Conservation (phyloP, 2,888 invertebrate species). For the Panopea generosa region DNA sequence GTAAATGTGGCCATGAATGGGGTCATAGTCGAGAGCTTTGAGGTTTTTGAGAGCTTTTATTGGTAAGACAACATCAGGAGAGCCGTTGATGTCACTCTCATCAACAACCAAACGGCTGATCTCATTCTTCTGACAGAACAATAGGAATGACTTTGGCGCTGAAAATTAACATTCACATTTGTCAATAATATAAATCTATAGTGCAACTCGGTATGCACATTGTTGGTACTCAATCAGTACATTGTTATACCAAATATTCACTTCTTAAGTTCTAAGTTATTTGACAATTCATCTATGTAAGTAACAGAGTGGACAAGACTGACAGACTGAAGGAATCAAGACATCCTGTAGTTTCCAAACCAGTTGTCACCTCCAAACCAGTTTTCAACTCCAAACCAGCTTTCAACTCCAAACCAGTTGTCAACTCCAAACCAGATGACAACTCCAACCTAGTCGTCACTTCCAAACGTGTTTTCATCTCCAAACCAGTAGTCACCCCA, state of each 20-base stretch:
- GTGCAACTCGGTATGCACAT: neutral
- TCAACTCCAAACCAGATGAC: too few relatives aligned
- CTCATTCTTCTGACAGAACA: conserved; percentile 93
- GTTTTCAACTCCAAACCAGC: too few relatives aligned
- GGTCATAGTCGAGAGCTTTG: conserved; percentile 95
- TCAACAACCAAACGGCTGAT: conserved; percentile 93
- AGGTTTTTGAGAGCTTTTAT: conserved; percentile 94
- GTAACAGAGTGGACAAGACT: too few relatives aligned
- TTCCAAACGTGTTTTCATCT: too few relatives aligned
- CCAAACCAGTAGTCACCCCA: too few relatives aligned
- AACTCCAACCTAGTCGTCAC: too few relatives aligned
- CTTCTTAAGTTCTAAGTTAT: too few relatives aligned
- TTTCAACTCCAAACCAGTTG: too few relatives aligned
- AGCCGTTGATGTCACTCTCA: conserved; percentile 87
- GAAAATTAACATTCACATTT: conserved; percentile 13
- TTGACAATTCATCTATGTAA: too few relatives aligned
- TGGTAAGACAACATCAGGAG: conserved; percentile 91
- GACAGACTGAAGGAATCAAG: too few relatives aligned
- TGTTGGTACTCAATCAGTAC: conserved; percentile 87
- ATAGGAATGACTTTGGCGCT: conserved; percentile 92
- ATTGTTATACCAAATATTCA: neutral
- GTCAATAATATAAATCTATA: conserved; percentile 5
- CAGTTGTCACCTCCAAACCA: too few relatives aligned
- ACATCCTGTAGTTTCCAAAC: too few relatives aligned
- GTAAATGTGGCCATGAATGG: conserved; percentile 89